Base-by-base conservation (phyloP, 2,888 invertebrate species). In the Calliphora vomitoria region DNA sequence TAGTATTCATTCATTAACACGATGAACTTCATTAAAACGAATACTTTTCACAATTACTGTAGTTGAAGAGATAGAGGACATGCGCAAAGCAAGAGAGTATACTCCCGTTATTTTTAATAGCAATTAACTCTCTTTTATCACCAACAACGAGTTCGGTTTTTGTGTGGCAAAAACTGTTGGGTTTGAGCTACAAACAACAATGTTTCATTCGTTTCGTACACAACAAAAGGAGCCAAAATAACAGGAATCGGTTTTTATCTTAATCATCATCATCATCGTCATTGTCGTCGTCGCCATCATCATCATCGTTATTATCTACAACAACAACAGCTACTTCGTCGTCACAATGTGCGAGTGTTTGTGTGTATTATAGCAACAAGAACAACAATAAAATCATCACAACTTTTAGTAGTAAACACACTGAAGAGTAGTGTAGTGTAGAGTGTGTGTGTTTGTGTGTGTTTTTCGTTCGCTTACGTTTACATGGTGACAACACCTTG, bases 401-500 rank as follows among this genome's bases (percentile, higher is more conserved):
- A 78, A 41, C 35, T 74, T 60, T 38, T 62, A 69, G 74, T 80
- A 85, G 83, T 62, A 83, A 83, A 47, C 47, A 15, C 50, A 41
- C 66, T 38, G 44, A 41, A 66, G 69, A 72, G 85, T 72, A 69
- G 11, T 44, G 69, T 60, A 20, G 18, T 44, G 69, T 60, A 20
- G 18, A 8, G 53, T 15, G 68, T 44, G n/a, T 10, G 18, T 53
- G n/a, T n/a, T n/a, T n/a, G 38, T 38, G 5, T 60, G 74, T 85
- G 53, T 78, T 13, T 76, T 44, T 44, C 13, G 71, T 66, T 79
- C 82, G 82, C 55, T 87, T 87, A 87, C 85, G 87, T 87, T 87
- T 80, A 87, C 87, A 87, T 87, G 87, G 85, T 71, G 87, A 85
- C 87, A 87, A 87, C 88, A 89, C 87, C 89, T 89, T 89, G 81